Percentiles rank a stretch among this genome's conserved stretches.
Evolutionary conservation across 2,797 vertebrate species (phyloP).

Genomic region (Octomys mimax): DNA sequence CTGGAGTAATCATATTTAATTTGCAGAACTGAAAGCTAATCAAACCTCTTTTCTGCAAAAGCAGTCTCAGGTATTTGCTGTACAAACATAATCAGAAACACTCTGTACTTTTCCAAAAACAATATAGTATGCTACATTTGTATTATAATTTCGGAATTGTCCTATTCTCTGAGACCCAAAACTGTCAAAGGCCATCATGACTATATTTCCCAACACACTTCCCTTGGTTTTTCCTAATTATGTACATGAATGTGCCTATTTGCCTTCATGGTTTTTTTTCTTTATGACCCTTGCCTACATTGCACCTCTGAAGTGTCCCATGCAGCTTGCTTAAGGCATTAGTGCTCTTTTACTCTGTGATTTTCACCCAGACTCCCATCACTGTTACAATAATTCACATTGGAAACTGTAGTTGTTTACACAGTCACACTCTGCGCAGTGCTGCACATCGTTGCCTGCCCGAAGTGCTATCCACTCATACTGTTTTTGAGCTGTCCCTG

Average conservation of each 20-base stretch:
- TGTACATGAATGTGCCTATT: background rate
- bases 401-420: too few relatives aligned
- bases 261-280: background rate
- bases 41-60: background rate
- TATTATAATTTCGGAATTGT: background rate
- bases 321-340: background rate
- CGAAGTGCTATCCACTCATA: too few relatives aligned
- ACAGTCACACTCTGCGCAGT: too few relatives aligned
- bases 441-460: too few relatives aligned
- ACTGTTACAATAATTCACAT: background rate
- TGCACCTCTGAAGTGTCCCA: background rate
- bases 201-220: background rate
- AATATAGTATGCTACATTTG: background rate
- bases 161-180: background rate
- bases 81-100: background rate
- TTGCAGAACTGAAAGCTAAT: background rate
- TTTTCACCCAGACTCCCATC: background rate
- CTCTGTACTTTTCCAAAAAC: background rate
- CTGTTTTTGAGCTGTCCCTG: too few relatives aligned
- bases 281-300: background rate
- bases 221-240: background rate
- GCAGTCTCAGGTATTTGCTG: too few relatives aligned
- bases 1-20: background rate
- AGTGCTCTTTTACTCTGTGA: background rate
- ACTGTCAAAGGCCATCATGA: background rate